Percentiles rank a stretch among this genome's conserved stretches.
These are phyloP conservation scores for Theristus sp. DNA, from an alignment of 2,888 invertebrate species.

Conservation along the genomic window DNA sequence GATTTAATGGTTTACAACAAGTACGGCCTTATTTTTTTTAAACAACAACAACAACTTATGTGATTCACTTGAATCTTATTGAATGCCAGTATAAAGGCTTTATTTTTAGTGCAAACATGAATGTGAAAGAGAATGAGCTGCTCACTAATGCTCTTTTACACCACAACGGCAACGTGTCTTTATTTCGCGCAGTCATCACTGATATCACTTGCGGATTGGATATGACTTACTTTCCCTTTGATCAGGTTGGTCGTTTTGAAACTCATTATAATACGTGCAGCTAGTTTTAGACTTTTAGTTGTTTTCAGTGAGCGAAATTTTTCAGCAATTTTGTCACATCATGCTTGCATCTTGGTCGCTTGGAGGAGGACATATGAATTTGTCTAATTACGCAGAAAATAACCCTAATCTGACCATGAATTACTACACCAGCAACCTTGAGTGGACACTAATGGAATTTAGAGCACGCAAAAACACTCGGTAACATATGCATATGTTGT, in stretches of 20 bases:
- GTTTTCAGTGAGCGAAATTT: no score
- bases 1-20: conserved; percentile 24
- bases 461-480: conserved; percentile 18
- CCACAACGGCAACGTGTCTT: conserved; percentile 19
- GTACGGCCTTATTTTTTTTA: conserved; percentile 10
- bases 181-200: conserved; percentile 17
- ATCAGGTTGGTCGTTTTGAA: conserved; percentile 14
- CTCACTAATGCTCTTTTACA: conserved; percentile 23
- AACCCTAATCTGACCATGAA: conserved; percentile 10
- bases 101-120: conserved; percentile 23
- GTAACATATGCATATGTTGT: conserved; percentile 6
- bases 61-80: background rate
- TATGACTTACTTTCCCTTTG: conserved; percentile 21
- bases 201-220: conserved; percentile 22
- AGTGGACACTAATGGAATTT: conserved; percentile 26
- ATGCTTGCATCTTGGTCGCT: conserved; percentile 27
- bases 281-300: no score
- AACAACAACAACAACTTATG: background rate
- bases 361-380: conserved; percentile 22
- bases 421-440: conserved; percentile 21
- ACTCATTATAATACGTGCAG: no score
- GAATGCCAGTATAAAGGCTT: background rate
- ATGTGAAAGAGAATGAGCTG: conserved; percentile 24
- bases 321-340: conserved; percentile 22
- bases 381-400: conserved; percentile 15